These are phyloP conservation scores for Cephonodes hylas DNA, from an alignment of 2,888 invertebrate genomes.

Conservation along the genomic window DNA sequence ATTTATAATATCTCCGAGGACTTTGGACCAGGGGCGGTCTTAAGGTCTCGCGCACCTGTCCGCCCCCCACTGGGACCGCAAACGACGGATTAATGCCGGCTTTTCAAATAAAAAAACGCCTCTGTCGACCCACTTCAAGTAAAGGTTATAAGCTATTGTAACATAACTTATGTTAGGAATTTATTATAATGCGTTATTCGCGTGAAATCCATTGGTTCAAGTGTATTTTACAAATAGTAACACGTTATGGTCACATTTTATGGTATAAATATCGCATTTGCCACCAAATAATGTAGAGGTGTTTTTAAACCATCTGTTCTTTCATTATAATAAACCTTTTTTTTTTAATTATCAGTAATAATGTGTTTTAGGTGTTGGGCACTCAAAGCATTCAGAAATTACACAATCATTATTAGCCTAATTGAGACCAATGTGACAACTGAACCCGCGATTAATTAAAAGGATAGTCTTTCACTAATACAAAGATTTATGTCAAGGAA, in stretches of 20 bases:
- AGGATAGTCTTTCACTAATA: too few relatives aligned
- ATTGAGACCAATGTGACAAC: too few relatives aligned
- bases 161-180: background rate
- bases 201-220: background rate
- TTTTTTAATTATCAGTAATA: too few relatives aligned
- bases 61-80: constrained; percentile 56
- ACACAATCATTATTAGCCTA: too few relatives aligned
- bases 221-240: background rate
- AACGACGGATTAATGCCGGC: constrained; percentile 70
- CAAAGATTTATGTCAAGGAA: too few relatives aligned
- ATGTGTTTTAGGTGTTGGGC: too few relatives aligned
- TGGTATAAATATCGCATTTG: background rate
- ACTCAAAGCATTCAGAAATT: too few relatives aligned
- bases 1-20: constrained; percentile 26
- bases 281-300: too few relatives aligned
- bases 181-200: background rate
- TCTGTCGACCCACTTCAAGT: constrained; percentile 14
- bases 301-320: too few relatives aligned
- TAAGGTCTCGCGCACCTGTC: constrained; percentile 61
- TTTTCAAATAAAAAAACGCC: constrained; percentile 33
- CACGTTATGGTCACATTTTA: background rate
- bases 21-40: constrained; percentile 18
- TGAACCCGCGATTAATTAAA: too few relatives aligned
- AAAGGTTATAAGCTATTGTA: constrained; percentile 2
- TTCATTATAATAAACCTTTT: too few relatives aligned